Percentiles rank a stretch among this genome's conserved stretches.
phyloP scores from a whole-genome alignment of 2,113 vertebrate genomes.

The Notarius lentiginosus region DNA sequence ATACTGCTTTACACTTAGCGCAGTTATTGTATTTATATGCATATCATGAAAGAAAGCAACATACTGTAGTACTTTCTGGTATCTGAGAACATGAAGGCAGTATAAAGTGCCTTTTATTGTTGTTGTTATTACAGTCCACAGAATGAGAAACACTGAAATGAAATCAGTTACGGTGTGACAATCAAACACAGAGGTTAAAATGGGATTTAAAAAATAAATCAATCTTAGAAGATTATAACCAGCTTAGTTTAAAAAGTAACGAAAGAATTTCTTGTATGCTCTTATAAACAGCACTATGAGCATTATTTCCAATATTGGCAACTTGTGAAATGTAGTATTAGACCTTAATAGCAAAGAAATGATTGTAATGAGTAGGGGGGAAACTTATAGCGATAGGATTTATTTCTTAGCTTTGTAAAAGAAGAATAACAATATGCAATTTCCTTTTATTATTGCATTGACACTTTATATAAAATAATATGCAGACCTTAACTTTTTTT shows the following conservation, averaged over 20 bases:
- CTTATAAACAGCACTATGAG: neutral
- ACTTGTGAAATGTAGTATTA: slow-evolving; percentile 37
- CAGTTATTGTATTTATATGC: slow-evolving; percentile 31
- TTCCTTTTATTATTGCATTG: slow-evolving; percentile 67
- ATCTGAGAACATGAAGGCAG: neutral
- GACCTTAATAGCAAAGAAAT: slow-evolving; percentile 24
- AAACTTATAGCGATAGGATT: neutral
- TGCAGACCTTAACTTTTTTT: slow-evolving; percentile 48
- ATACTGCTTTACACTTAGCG: slow-evolving; percentile 17
- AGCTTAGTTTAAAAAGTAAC: neutral
- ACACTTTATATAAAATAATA: slow-evolving; percentile 72
- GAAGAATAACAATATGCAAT: slow-evolving; percentile 67
- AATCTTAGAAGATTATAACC: neutral
- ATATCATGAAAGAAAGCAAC: slow-evolving; percentile 13
- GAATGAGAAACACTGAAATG: slow-evolving; percentile 21
- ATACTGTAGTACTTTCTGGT: neutral
- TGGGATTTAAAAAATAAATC: neutral
- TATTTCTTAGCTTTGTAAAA: slow-evolving; percentile 32
- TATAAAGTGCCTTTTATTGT: slow-evolving; percentile 9
- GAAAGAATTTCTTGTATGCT: neutral
- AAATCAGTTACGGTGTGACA: slow-evolving; percentile 33
- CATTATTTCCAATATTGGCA: slow-evolving; percentile 7
- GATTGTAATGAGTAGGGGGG: slow-evolving; percentile 12
- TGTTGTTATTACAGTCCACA: neutral
- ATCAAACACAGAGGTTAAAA: slow-evolving; percentile 20